These are phyloP conservation scores for Druceiella hillmani DNA, from an alignment of 2,888 invertebrate genomes.

Conservation along the genomic window DNA sequence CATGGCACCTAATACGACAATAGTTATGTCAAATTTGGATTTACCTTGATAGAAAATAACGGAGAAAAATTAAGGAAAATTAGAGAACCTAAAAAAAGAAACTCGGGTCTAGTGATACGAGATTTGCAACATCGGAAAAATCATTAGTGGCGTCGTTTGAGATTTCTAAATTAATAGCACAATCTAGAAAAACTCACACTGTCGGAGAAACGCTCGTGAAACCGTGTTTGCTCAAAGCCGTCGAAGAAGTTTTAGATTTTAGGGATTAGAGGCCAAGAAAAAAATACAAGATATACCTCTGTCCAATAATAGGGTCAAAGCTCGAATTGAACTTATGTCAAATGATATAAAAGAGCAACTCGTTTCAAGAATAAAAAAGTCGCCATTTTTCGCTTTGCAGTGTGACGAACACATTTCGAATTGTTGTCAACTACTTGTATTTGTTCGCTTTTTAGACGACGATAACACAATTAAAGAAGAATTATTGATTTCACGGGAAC, in stretches of 20 bases:
- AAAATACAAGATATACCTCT: constrained; percentile 7
- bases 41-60: too few relatives aligned
- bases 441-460: constrained; percentile 8
- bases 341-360: constrained; percentile 7
- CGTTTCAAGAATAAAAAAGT: constrained; percentile 2
- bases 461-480: constrained; percentile 6
- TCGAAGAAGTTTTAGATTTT: constrained; percentile 8
- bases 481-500: constrained; percentile 5
- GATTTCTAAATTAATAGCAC: constrained; percentile 3
- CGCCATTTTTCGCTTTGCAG: constrained; percentile 6
- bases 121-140: too few relatives aligned
- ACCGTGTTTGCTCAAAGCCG: constrained; percentile 6
- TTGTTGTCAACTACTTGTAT: constrained; percentile 9
- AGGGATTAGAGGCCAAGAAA: constrained; percentile 4
- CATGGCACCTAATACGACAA: too few relatives aligned
- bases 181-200: constrained; percentile 2
- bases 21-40: too few relatives aligned
- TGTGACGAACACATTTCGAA: constrained; percentile 9
- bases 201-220: constrained; percentile 5
- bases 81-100: too few relatives aligned
- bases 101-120: too few relatives aligned
- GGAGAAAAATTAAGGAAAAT: too few relatives aligned
- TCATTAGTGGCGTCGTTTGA: too few relatives aligned
- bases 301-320: constrained; percentile 1
- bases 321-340: constrained; percentile 6